These are phyloP conservation scores for Erebia ligea DNA, from an alignment of 2,888 invertebrate species.

Conservation along the genomic window DNA sequence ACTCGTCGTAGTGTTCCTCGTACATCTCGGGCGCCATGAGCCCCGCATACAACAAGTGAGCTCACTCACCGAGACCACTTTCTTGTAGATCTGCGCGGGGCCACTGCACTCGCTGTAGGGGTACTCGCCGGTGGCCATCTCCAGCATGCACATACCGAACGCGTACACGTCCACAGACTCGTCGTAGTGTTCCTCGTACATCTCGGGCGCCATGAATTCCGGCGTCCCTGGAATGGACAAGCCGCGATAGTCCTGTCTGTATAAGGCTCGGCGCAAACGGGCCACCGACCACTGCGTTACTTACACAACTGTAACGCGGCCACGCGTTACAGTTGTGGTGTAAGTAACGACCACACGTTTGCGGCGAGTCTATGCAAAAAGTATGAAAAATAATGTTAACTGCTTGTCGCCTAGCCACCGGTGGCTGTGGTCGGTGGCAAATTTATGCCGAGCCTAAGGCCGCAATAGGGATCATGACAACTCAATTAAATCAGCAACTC, in stretches of 20 bases:
- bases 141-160: slow-evolving; percentile 99
- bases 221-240: slow-evolving; percentile 86
- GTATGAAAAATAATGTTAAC: too few relatives aligned
- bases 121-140: slow-evolving; percentile 99
- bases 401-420: too few relatives aligned
- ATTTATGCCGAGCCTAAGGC: too few relatives aligned
- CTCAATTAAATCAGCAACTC: too few relatives aligned
- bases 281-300: too few relatives aligned
- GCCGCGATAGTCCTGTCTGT: background rate
- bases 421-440: too few relatives aligned
- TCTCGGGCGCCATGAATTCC: slow-evolving; percentile 99
- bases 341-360: too few relatives aligned
- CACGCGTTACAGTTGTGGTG: too few relatives aligned
- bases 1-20: slow-evolving; percentile 99
- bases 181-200: slow-evolving; percentile 99
- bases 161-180: slow-evolving; percentile 99
- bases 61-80: slow-evolving; percentile 93
- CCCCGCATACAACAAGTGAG: slow-evolving; percentile 78
- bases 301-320: too few relatives aligned
- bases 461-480: too few relatives aligned
- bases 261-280: too few relatives aligned
- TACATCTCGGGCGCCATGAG: slow-evolving; percentile 99
- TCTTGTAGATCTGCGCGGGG: slow-evolving; percentile 99
- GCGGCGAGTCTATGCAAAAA: too few relatives aligned
- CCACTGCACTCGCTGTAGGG: slow-evolving; percentile 99